Evolutionary conservation across 1,140 invertebrate species (phyloP), one percentile per base, ranked within the genome.

Genomic region (Colletes latitarsis): DNA sequence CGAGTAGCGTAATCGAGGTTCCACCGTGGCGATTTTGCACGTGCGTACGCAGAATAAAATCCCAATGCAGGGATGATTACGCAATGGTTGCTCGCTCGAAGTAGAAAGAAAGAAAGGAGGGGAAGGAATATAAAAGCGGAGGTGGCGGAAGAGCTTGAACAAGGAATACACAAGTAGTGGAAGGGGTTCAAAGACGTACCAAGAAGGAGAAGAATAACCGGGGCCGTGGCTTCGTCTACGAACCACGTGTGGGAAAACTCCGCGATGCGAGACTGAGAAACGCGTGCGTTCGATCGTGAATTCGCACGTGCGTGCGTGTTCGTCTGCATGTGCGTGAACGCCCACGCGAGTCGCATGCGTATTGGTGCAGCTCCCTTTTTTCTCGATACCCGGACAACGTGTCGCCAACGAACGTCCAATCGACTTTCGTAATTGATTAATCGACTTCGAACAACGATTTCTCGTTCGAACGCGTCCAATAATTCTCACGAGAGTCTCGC

Each of bases 181-280:
- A 82, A 82, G 80, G 84, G 30, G 83, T 83, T 84, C 86, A 84
- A 86, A 83, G 78, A 82, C 76, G 64, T 41, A 57, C 72, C 84
- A 78, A 84, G 83, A 76, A 82, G 39, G 73, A 88, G 74, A 72
- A 67, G 89, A 72, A 96, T 94, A 91, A 92, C 53, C 64, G 41
- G 63, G 43, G 19, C 64, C 53, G 80, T 79, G 80, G 77, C 75
- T 73, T 62, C 68, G 83, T 88, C 84, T 85, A 86, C 81, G 87
- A 85, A 84, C 86, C 88, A 86, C 88, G 89, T 92, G 91, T 93
- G 92, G 92, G 92, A 93, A 93, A 92, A 84, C 82, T 86, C 92
- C 68, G 82, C 88, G 90, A 93, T 92, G 92, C 92, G 92, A 93
- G 92, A 93, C 92, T 93, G 92, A 93, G 92, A 93, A 93, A 92